Evolutionary conservation across 2,113 vertebrate genomes (phyloP).

Genomic region (Sardina pilchardus): DNA sequence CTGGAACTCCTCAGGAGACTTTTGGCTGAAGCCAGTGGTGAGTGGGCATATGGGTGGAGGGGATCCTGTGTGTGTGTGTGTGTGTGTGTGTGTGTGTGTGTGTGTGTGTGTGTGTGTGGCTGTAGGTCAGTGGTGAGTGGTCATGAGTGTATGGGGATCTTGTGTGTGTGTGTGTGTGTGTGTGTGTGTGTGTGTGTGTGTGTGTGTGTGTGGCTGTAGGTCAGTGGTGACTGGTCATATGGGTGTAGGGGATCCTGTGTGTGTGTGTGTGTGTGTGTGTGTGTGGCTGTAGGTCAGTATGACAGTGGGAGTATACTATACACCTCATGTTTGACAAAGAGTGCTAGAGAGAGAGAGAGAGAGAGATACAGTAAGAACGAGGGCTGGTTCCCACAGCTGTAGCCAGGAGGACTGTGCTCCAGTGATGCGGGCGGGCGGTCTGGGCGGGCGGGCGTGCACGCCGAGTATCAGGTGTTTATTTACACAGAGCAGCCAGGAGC

Average conservation of each 20-base stretch:
- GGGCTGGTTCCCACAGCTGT: no score
- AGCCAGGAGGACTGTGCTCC: no score
- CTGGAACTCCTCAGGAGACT: not conserved
- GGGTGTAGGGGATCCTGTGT: not conserved
- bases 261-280: not conserved
- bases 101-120: not conserved
- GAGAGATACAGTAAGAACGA: no score
- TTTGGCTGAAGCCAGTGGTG: not conserved
- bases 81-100: slow-evolving; percentile 13
- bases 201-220: not conserved
- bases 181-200: not conserved
- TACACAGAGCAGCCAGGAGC: slow-evolving; percentile 36
- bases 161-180: not conserved
- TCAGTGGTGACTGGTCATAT: not conserved
- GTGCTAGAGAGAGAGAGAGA: no score
- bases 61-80: not conserved
- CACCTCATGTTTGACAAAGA: not conserved
- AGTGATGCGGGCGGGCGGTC: no score
- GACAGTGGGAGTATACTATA: no score
- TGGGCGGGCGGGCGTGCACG: no score
- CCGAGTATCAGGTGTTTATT: slow-evolving; percentile 32
- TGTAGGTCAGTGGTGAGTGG: not conserved
- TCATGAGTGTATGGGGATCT: not conserved
- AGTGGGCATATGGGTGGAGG: not conserved
- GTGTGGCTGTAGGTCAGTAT: no score